Evolutionary conservation across 2,113 vertebrate genomes (phyloP).

Genomic region (Otis tarda): DNA sequence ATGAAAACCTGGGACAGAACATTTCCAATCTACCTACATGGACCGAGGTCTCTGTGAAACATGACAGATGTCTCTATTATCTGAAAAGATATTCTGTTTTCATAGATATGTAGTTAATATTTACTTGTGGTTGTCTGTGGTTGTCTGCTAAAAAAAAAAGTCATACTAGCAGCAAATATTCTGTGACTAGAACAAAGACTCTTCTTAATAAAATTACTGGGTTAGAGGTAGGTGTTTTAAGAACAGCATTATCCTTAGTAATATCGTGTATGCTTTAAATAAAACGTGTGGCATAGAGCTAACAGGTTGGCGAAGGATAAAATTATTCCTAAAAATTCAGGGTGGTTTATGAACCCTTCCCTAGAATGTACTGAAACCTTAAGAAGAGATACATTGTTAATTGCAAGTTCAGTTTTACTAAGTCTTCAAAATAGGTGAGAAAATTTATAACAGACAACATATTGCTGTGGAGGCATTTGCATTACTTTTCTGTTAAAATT

Average conservation of each 20-base stretch:
- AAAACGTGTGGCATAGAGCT: neutral
- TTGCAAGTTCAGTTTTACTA: neutral
- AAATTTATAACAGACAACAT: neutral
- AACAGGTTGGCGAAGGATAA: neutral
- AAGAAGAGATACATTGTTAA: neutral
- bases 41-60: neutral
- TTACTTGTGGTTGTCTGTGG: accelerated
- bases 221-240: neutral
- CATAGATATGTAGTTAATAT: neutral
- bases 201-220: neutral
- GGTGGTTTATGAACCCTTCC: neutral
- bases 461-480: neutral
- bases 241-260: neutral
- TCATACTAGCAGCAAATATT: neutral
- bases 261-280: neutral
- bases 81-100: neutral
- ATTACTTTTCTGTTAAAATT: neutral
- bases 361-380: neutral
- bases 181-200: neutral
- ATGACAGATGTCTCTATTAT: neutral
- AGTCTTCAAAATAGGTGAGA: neutral
- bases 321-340: neutral
- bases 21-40: neutral
- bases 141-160: neutral
- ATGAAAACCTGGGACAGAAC: neutral